A percentile compares a stretch with the other conserved stretches of the same genome.
phyloP scores from a whole-genome alignment of 1,140 invertebrate species.

The Stenopsyche tienmushanensis region DNA sequence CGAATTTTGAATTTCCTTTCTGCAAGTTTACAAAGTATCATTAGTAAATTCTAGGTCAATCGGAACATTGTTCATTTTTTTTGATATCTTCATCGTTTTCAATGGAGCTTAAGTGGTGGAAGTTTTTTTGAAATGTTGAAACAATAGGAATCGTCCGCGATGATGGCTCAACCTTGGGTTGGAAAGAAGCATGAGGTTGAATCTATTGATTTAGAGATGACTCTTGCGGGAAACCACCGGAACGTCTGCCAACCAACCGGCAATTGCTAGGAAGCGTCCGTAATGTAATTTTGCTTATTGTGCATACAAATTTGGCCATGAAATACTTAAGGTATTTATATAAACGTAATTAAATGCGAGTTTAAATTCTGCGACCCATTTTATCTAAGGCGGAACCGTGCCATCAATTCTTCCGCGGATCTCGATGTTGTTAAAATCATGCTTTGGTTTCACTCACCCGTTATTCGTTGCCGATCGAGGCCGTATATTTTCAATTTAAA shows the following conservation, averaged over 20 bases:
- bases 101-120: background rate
- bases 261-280: background rate
- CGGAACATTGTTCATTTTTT: background rate
- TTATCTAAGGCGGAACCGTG: background rate
- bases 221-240: constrained; percentile 1
- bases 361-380: background rate
- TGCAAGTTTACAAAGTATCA: background rate
- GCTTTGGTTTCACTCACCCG: background rate
- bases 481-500: too few species aligned
- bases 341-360: background rate
- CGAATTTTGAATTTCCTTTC: too few species aligned
- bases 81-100: background rate
- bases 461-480: too few species aligned
- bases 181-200: background rate
- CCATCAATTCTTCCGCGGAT: background rate
- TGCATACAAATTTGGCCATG: too few species aligned
- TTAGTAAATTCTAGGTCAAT: background rate
- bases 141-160: background rate
- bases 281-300: too few species aligned
- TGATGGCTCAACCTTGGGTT: background rate
- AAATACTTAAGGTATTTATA: too few species aligned
- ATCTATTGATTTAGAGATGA: background rate
- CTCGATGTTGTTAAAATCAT: background rate
- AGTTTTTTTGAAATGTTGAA: background rate
- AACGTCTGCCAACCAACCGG: background rate